Evolutionary conservation across 2,888 invertebrate species (phyloP).

Genomic region (Uloborus plumipes): DNA sequence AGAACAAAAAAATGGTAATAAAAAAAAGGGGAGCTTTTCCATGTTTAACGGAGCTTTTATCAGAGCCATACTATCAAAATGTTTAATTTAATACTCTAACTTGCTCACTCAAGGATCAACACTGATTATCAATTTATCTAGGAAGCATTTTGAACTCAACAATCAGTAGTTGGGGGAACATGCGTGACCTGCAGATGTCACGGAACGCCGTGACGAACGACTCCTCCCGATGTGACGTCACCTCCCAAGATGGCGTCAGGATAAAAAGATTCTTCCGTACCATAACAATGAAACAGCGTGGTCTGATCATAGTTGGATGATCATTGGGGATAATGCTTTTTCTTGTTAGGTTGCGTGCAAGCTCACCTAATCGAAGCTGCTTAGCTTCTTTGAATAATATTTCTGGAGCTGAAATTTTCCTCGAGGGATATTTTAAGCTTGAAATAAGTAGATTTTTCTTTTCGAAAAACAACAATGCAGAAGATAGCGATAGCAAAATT

Average conservation of each 20-base stretch:
- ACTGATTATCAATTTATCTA: slow-evolving; percentile 52
- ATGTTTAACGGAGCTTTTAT: not conserved
- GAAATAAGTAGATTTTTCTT: too few relatives aligned
- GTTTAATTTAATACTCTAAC: slow-evolving; percentile 30
- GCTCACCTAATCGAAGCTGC: slow-evolving; percentile 44
- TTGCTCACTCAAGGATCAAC: slow-evolving; percentile 13
- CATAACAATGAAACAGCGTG: slow-evolving; percentile 36
- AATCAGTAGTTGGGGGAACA: slow-evolving; percentile 28
- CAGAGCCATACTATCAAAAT: slow-evolving; percentile 25
- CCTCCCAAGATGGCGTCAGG: slow-evolving; percentile 39
- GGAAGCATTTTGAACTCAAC: slow-evolving; percentile 21
- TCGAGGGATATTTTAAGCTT: too few relatives aligned
- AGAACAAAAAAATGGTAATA: slow-evolving; percentile 20
- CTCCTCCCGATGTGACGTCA: slow-evolving; percentile 58
- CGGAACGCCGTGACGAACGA: slow-evolving; percentile 53
- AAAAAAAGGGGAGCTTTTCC: not conserved
- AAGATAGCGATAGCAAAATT: too few relatives aligned
- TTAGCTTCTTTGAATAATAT: slow-evolving; percentile 50
- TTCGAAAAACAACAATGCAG: too few relatives aligned
- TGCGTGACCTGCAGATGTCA: slow-evolving; percentile 38
- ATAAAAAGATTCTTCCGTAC: slow-evolving; percentile 1
- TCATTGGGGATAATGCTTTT: slow-evolving; percentile 57
- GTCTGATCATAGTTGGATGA: slow-evolving; percentile 47
- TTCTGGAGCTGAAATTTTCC: not conserved
- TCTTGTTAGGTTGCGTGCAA: slow-evolving; percentile 44